These are phyloP conservation scores for Pangasianodon gigas DNA, from an alignment of 2,113 vertebrate genomes.

Conservation along the genomic window DNA sequence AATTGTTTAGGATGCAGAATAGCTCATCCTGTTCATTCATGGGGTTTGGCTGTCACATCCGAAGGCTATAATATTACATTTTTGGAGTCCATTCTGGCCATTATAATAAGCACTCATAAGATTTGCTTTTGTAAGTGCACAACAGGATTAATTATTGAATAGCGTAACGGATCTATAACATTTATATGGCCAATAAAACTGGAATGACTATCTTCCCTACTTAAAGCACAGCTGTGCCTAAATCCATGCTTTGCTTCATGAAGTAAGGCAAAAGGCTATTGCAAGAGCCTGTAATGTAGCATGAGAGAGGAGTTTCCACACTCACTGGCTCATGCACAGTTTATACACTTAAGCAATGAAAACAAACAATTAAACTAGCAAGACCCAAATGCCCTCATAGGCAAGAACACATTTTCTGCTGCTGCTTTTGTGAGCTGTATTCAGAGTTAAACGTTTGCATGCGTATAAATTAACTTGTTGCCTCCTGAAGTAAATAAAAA, in stretches of 20 bases:
- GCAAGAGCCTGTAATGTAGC: conserved; percentile 70
- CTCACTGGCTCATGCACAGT: conserved; percentile 79
- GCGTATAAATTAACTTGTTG: conserved; percentile 81
- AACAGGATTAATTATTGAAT: conserved; percentile 9
- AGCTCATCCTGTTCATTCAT: conserved; percentile 35
- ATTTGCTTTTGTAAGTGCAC: not conserved
- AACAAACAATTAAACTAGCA: conserved; percentile 83
- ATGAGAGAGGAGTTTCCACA: conserved; percentile 86
- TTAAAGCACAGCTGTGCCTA: conserved; percentile 46
- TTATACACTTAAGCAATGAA: conserved; percentile 89
- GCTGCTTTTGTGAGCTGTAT: conserved; percentile 77
- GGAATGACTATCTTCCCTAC: conserved; percentile 69
- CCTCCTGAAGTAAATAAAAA: conserved; percentile 84
- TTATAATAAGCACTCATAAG: not conserved
- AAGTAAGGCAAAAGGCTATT: conserved; percentile 42
- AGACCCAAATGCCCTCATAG: conserved; percentile 77
- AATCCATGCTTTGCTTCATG: conserved; percentile 32
- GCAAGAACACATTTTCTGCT: conserved; percentile 81
- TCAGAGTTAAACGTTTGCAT: conserved; percentile 78
- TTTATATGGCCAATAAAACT: conserved; percentile 51
- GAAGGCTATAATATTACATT: conserved; percentile 5
- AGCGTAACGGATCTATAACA: conserved; percentile 20
- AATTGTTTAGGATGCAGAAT: conserved; percentile 4
- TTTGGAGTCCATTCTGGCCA: not conserved
- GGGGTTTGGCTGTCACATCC: conserved; percentile 11